Evolutionary conservation across 2,888 invertebrate species (phyloP).

Genomic region (Lepidonotus clava): DNA sequence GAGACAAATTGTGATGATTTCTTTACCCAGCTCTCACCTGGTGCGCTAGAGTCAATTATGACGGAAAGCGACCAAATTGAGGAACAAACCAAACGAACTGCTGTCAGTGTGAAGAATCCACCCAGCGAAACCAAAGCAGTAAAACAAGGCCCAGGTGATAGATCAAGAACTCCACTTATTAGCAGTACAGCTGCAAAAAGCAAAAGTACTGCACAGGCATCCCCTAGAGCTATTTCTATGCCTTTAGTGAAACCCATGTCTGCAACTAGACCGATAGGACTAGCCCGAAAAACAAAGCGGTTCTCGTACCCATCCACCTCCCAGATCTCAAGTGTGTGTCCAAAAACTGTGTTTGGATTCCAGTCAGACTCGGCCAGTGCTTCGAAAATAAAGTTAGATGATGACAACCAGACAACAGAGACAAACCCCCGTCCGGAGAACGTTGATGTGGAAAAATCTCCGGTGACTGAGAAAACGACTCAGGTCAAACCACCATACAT

Average conservation of each 20-base stretch:
- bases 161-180: no score
- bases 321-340: conserved; percentile 56
- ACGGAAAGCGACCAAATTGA: background rate
- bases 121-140: no score
- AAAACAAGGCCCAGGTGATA: no score
- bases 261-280: background rate
- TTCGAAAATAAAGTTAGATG: no score
- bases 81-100: no score
- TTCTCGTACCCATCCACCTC: conserved; percentile 58
- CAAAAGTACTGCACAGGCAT: no score
- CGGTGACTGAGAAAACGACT: no score
- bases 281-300: conserved; percentile 36
- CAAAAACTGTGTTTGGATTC: conserved; percentile 53
- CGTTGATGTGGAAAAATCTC: background rate
- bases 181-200: no score
- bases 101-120: no score
- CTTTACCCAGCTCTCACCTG: conserved; percentile 1
- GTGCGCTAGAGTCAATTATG: background rate
- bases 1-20: background rate
- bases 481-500: no score
- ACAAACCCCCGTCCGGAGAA: background rate
- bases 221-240: background rate
- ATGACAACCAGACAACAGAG: background rate
- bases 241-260: background rate
- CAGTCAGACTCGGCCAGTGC: background rate